Evolutionary conservation across 2,113 vertebrate genomes (phyloP).

Genomic region (Mellivora capensis): DNA sequence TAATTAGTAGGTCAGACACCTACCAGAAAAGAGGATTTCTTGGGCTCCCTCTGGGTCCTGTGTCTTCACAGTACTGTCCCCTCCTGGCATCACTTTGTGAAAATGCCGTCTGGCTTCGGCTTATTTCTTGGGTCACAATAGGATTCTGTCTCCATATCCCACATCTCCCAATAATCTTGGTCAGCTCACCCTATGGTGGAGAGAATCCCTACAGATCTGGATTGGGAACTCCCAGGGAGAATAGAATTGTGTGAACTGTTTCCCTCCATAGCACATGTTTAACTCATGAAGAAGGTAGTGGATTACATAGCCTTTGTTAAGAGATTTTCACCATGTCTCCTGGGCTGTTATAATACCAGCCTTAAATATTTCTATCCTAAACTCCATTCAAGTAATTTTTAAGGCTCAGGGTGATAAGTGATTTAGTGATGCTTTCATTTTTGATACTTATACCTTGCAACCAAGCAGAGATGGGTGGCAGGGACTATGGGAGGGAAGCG

Average conservation of each 20-base stretch:
- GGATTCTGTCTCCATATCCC: background rate
- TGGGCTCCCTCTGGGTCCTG: background rate
- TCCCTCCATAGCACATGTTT: background rate
- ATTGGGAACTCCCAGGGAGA: background rate
- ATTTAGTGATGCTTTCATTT: background rate
- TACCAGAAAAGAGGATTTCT: background rate
- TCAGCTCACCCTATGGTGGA: background rate
- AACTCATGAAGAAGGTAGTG: conserved; percentile 33
- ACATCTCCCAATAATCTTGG: background rate
- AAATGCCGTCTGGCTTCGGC: background rate
- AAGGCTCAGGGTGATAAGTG: background rate
- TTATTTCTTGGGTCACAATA: background rate
- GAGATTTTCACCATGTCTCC: conserved; percentile 42
- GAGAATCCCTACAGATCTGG: background rate
- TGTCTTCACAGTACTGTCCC: background rate
- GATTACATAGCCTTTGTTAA: conserved; percentile 42
- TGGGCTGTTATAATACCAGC: conserved; percentile 28
- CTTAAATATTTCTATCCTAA: conserved; percentile 16
- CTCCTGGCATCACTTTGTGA: background rate
- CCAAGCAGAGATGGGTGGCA: background rate
- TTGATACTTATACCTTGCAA: background rate
- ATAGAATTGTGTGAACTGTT: background rate
- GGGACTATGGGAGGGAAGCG: background rate
- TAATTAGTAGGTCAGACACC: conserved; percentile 51
- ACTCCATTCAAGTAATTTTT: background rate